phyloP scores from a whole-genome alignment of 1,140 invertebrate genomes.

The Drosophila mojavensis region DNA sequence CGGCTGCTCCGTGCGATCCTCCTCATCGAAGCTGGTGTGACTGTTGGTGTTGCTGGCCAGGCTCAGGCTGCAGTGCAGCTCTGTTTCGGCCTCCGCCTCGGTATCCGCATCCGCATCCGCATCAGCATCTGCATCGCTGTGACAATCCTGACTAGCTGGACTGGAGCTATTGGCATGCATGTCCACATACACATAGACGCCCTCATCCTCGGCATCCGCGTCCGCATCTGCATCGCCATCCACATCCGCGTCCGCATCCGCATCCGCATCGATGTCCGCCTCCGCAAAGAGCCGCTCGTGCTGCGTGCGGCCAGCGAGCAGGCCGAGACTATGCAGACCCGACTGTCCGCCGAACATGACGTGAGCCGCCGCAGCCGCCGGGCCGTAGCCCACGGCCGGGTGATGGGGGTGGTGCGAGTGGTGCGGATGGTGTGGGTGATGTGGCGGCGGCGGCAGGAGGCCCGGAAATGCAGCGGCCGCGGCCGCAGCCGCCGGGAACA shows the following conservation, averaged over 20 bases:
- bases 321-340: constrained; percentile 46
- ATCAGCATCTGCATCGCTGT: constrained; percentile 55
- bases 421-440: constrained; percentile 37
- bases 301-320: constrained; percentile 51
- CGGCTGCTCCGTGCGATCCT: constrained; percentile 56
- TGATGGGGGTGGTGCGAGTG: constrained; percentile 35
- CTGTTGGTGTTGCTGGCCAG: constrained; percentile 56
- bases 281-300: constrained; percentile 39
- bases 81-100: constrained; percentile 52
- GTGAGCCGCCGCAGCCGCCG: constrained; percentile 45
- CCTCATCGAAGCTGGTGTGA: constrained; percentile 25
- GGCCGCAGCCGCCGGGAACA: constrained; percentile 83
- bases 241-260: constrained; percentile 23
- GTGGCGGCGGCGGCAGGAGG: constrained; percentile 84
- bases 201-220: constrained; percentile 59
- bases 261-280: constrained; percentile 20
- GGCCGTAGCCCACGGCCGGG: constrained; percentile 48
- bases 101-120: constrained; percentile 29
- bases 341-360: constrained; percentile 55
- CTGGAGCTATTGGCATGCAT: constrained; percentile 72
- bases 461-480: constrained; percentile 85
- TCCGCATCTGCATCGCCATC: constrained; percentile 55
- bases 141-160: constrained; percentile 66
- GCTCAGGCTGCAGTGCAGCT: constrained; percentile 67
- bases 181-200: constrained; percentile 71